Evolutionary conservation across 2,113 vertebrate species (phyloP), one percentile per base, ranked within the genome.

Genomic region (Thymallus thymallus): DNA sequence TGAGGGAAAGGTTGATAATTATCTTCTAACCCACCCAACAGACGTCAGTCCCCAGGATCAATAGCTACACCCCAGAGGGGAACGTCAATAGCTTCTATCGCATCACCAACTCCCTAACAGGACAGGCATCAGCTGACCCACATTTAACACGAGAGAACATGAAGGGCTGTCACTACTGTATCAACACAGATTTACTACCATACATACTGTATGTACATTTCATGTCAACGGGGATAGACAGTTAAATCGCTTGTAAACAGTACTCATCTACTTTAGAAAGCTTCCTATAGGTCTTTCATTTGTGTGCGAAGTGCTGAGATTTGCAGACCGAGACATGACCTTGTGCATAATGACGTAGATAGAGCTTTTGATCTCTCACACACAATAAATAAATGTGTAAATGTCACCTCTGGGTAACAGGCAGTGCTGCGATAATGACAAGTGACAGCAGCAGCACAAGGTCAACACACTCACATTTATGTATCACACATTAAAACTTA

Each of bases 51-150:
- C 68, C 45, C 23, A 81, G 76, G 81, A 84, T 89, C 87, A 75
- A 89, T 86, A 70, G 70, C 35, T 65, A 79, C 14, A 65, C n/a
- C 75, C 85, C 80, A 26, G 73, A 74, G 85, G 86, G 48, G 76
- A 55, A 48, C n/a, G 10, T 91, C 88, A 71, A 91, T 88, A 88
- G 69, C 73, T 75, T 78, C 82, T 45, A 89, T 82, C 80, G 75
- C 45, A 89, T 82, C 79, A 75, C n/a, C 77, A 35, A 29, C 20
- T 82, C 86, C 84, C 84, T 77, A 65, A 62, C 69, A 64, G 62
- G 32, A 14, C 30, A 20, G 5, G 0, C 71, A 76, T 80, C 80
- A 77, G 41, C 60, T 75, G 73, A 86, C 73, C 81, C 61, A 22
- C n/a, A 83, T 80, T 79, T 72, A 74, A 68, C 73, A 63, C 51